Percentiles rank a stretch among this genome's conserved stretches.
phyloP scores from a whole-genome alignment of 2,113 vertebrate species.

The Thymallus thymallus region DNA sequence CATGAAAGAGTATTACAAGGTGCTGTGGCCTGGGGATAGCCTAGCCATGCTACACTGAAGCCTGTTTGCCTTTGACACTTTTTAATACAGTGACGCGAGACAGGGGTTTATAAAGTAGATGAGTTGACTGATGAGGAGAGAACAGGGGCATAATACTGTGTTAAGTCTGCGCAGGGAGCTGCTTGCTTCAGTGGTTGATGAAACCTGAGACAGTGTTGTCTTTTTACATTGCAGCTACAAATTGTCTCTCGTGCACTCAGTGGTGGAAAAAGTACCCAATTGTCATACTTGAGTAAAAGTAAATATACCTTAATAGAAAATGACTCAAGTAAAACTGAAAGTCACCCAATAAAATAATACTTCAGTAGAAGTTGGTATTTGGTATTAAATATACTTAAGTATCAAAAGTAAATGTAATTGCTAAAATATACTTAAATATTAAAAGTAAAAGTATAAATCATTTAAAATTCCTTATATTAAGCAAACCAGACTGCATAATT shows the following conservation, averaged over 20 bases:
- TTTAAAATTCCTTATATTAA: too few species aligned
- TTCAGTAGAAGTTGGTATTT: too few species aligned
- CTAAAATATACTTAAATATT: too few species aligned
- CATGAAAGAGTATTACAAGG: slow-evolving; percentile 51
- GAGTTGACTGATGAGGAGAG: slow-evolving; percentile 15
- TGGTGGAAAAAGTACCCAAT: background rate
- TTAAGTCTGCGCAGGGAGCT: slow-evolving; percentile 7
- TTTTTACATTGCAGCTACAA: slow-evolving; percentile 20
- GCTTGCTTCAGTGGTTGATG: slow-evolving; percentile 5
- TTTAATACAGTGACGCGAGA: slow-evolving; percentile 34
- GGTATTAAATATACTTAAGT: too few species aligned
- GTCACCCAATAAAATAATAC: too few species aligned
- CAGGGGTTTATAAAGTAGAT: background rate
- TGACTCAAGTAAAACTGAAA: too few species aligned
- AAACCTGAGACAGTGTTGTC: slow-evolving; percentile 54
- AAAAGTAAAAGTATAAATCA: too few species aligned
- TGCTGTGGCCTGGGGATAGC: slow-evolving; percentile 59
- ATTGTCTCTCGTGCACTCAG: slow-evolving; percentile 30
- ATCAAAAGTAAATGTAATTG: too few species aligned
- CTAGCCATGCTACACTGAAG: slow-evolving; percentile 43
- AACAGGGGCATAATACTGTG: slow-evolving; percentile 21
- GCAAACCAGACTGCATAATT: too few species aligned
- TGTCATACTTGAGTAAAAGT: too few species aligned
- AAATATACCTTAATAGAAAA: too few species aligned
- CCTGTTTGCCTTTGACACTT: slow-evolving; percentile 44